A percentile compares a stretch with the other conserved stretches of the same genome.
phyloP scores from a whole-genome alignment of 2,888 invertebrate genomes.

The Lasioglossum lativentre region DNA sequence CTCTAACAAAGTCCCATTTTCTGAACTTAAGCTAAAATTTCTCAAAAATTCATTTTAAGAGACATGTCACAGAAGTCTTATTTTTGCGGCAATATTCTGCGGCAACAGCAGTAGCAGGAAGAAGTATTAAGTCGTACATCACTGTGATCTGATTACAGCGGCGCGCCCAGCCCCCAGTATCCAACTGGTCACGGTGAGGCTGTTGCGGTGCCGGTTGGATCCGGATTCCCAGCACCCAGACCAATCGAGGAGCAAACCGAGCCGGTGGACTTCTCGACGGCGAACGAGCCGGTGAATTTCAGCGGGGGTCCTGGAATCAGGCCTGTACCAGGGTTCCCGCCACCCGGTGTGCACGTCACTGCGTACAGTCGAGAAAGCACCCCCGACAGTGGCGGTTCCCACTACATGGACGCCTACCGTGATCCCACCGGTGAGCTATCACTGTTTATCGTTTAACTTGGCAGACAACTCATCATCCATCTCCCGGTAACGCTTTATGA shows the following conservation, averaged over 20 bases:
- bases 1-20: neutral
- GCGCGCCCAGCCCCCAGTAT: conserved; percentile 88
- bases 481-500: conserved; percentile 51
- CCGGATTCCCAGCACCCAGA: conserved; percentile 86
- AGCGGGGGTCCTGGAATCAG: conserved; percentile 86
- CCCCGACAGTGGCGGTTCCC: conserved; percentile 95
- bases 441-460: conserved; percentile 59
- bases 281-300: conserved; percentile 88
- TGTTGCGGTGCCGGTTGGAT: conserved; percentile 85
- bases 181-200: conserved; percentile 85
- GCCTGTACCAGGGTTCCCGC: conserved; percentile 86
- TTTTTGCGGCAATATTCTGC: neutral
- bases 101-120: neutral
- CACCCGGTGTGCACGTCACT: conserved; percentile 86
- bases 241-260: conserved; percentile 89
- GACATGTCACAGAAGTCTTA: neutral
- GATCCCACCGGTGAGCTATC: conserved; percentile 91
- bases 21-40: neutral
- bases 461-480: conserved; percentile 41
- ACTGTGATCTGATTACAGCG: conserved; percentile 79
- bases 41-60: neutral
- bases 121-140: conserved; percentile 37
- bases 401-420: conserved; percentile 94
- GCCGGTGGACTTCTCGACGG: conserved; percentile 90
- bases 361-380: conserved; percentile 94